Conservation (phyloP, 2,888 invertebrate species). For the Podotricha telesiphe region DNA sequence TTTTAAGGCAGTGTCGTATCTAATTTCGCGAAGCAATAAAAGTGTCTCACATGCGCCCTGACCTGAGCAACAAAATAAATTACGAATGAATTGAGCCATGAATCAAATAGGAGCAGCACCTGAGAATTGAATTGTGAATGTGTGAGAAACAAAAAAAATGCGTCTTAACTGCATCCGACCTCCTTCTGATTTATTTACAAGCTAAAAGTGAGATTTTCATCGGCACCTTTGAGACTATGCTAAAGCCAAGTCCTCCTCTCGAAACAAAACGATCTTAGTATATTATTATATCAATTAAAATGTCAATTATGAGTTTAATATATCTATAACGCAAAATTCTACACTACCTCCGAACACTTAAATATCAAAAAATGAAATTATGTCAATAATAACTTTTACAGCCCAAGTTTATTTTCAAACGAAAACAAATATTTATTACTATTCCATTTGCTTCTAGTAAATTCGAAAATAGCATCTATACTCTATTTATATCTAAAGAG, state of each 20-base stretch:
- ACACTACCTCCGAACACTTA: neutral
- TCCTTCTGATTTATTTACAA: slow-evolving; percentile 41
- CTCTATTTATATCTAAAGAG: neutral
- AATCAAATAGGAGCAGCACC: slow-evolving; percentile 47
- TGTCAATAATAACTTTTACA: neutral
- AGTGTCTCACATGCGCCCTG: slow-evolving; percentile 30
- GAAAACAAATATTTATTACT: neutral
- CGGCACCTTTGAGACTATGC: neutral
- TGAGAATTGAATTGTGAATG: slow-evolving; percentile 48
- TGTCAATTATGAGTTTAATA: neutral
- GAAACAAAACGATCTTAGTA: too few relatives aligned
- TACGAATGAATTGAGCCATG: slow-evolving; percentile 46
- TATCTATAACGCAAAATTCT: neutral
- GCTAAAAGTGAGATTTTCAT: neutral
- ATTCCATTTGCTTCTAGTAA: neutral
- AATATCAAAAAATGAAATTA: neutral
- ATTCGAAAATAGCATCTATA: slow-evolving; percentile 4
- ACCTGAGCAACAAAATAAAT: slow-evolving; percentile 43
- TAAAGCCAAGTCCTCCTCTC: too few relatives aligned
- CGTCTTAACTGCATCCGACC: slow-evolving; percentile 44
- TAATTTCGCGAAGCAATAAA: slow-evolving; percentile 37
- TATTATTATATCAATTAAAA: neutral
- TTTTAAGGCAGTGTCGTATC: slow-evolving; percentile 15
- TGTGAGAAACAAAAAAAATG: slow-evolving; percentile 47
- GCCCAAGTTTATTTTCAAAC: neutral